Evolutionary conservation across 2,113 vertebrate genomes (phyloP).

Genomic region (Xenopus tropicalis): DNA sequence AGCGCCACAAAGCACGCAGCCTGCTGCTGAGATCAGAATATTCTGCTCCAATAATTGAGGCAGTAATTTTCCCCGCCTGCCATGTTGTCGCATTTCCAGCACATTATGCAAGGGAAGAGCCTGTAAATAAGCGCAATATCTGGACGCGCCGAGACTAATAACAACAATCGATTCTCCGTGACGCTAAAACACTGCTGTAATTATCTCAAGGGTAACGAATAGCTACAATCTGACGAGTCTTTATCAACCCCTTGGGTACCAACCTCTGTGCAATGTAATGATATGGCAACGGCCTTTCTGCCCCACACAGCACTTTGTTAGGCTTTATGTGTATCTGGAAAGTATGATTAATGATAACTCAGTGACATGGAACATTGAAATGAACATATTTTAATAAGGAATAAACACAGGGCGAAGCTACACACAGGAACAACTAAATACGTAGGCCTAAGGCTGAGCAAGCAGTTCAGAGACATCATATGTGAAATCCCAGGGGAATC

Average conservation of each 20-base stretch:
- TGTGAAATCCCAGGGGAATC: too few relatives aligned
- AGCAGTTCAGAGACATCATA: too few relatives aligned
- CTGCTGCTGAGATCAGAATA: conserved; percentile 32
- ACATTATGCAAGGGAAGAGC: conserved; percentile 24
- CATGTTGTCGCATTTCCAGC: conserved; percentile 15
- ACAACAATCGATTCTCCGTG: conserved; percentile 28
- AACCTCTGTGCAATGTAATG: too few relatives aligned
- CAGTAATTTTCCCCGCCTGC: conserved; percentile 29
- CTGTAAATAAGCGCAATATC: conserved; percentile 18
- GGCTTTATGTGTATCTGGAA: too few relatives aligned
- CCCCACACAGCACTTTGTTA: too few relatives aligned
- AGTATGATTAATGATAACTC: too few relatives aligned
- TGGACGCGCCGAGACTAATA: conserved; percentile 19
- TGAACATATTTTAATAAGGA: too few relatives aligned
- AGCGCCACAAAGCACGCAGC: not conserved
- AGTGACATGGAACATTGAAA: too few relatives aligned
- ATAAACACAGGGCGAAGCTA: too few relatives aligned
- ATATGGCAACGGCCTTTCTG: too few relatives aligned
- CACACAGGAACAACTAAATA: too few relatives aligned
- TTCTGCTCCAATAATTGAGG: conserved; percentile 31
- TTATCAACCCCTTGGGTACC: not conserved
- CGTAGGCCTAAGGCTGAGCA: too few relatives aligned
- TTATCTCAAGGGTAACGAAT: conserved; percentile 8
- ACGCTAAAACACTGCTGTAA: not conserved
- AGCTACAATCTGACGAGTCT: not conserved